phyloP scores from a whole-genome alignment of 2,888 invertebrate species.

The Ectobius pallidus region DNA sequence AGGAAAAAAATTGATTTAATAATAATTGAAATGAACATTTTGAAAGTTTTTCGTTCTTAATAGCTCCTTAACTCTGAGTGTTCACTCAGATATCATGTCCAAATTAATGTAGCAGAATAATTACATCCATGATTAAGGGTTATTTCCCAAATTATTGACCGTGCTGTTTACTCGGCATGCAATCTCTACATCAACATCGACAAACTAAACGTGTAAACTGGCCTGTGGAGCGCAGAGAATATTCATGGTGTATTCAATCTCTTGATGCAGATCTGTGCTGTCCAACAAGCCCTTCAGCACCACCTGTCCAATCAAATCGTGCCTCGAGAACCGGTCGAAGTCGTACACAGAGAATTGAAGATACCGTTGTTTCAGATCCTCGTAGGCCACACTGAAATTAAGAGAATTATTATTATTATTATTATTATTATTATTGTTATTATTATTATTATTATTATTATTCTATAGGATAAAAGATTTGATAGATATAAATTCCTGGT shows the following conservation, averaged over 20 bases:
- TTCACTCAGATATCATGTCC: no score
- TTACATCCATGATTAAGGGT: no score
- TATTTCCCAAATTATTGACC: neutral
- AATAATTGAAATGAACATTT: no score
- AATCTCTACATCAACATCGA: neutral
- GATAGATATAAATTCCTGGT: no score
- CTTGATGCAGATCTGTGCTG: conserved; percentile 76
- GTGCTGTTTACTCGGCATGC: neutral
- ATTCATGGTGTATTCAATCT: conserved; percentile 86
- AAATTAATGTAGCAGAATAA: no score
- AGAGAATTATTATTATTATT: no score
- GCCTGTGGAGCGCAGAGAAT: conserved; percentile 81
- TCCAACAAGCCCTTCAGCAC: conserved; percentile 79
- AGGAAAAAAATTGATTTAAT: no score
- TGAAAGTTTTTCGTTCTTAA: no score
- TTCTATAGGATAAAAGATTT: neutral
- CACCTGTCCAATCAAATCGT: conserved; percentile 86
- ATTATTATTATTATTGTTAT: no score
- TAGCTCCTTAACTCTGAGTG: no score
- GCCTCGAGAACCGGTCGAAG: conserved; percentile 86
- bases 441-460: no score
- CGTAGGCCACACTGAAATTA: conserved; percentile 70
- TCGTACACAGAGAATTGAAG: conserved; percentile 88
- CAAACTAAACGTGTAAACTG: conserved; percentile 4
- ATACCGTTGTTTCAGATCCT: conserved; percentile 75